phyloP scores from a whole-genome alignment of 1,140 invertebrate species.

The Tetramorium parvispinum region DNA sequence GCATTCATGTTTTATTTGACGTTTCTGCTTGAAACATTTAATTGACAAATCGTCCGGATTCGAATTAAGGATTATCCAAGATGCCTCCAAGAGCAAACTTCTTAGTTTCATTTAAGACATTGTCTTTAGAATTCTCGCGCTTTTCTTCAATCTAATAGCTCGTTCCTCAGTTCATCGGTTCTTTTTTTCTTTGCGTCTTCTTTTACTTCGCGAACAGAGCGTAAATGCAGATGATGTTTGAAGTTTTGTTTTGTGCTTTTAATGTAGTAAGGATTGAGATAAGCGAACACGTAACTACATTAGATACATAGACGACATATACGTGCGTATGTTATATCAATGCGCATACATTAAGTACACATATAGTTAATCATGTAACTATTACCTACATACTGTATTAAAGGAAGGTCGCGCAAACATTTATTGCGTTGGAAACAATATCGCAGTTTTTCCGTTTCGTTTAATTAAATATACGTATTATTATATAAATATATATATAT shows the following conservation, averaged over 20 bases:
- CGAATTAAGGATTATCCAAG: not conserved
- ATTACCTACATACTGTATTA: slow-evolving; percentile 52
- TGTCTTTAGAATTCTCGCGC: slow-evolving; percentile 24
- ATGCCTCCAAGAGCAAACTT: slow-evolving; percentile 40
- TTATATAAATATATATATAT: too few species aligned
- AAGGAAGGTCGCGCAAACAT: slow-evolving; percentile 32
- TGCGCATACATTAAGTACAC: slow-evolving; percentile 54
- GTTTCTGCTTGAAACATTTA: not conserved
- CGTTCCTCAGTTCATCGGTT: slow-evolving; percentile 36
- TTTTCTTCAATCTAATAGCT: slow-evolving; percentile 27
- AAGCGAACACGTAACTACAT: slow-evolving; percentile 42
- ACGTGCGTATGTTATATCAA: slow-evolving; percentile 45
- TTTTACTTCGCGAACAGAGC: slow-evolving; percentile 6
- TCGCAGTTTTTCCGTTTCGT: slow-evolving; percentile 35
- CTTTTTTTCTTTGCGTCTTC: slow-evolving; percentile 13
- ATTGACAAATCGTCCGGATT: slow-evolving; percentile 7
- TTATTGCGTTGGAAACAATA: slow-evolving; percentile 46
- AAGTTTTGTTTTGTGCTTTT: slow-evolving; percentile 45
- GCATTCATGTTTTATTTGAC: not conserved
- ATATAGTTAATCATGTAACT: slow-evolving; percentile 58
- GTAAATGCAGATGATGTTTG: not conserved
- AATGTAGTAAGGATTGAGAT: slow-evolving; percentile 20
- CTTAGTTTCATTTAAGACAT: slow-evolving; percentile 37
- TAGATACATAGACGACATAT: slow-evolving; percentile 47
- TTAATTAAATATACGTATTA: slow-evolving; percentile 33